Base-by-base conservation (phyloP, 2,888 invertebrate species). In the Odontothrips loti region DNA sequence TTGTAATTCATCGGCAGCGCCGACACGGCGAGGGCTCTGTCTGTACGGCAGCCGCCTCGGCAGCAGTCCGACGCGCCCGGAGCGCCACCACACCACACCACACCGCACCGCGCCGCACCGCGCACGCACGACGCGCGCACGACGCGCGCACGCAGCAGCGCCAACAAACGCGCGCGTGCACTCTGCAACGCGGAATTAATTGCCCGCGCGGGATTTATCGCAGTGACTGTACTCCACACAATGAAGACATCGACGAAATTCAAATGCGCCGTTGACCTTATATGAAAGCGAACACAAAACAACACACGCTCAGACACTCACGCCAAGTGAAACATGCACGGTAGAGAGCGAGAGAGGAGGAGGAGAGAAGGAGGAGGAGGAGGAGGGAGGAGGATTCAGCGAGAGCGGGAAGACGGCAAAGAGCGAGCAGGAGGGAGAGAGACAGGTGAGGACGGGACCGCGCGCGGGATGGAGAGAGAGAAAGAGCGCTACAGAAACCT, bases 241-340 rank as follows among this genome's bases (percentile, higher is more conserved):
- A 75, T 75, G 68, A 75, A 75, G 68, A 75, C 68, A 75, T 75
- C 68, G 68, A 75, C 68, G 23, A 75, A 75, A 75, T 75, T 75
- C 68, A 75, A 75, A 75, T 75, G 68, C 27, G 68, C 68, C 27
- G 68, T 27, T 75, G 68, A 75, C 68, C 68, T 75, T 75, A 75
- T 75, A 75, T 75, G 68, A 75, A 75, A 75, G 68, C 68, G 68
- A 75, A 75, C 68, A 75, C 68, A 75, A 75, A 75, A 75, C 68
- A 75, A 75, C 68, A 75, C 68, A 75, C 68, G 23, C 68, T 75
- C 68, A 27, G 68, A 75, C 68, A 75, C 68, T 75, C 68, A 75
- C 23, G 68, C 68, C 68, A 75, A 75, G 68, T 75, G 68, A 75
- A 75, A 75, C 68, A 75, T 75, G 23, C 23, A 75, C 68, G 68